Evolutionary conservation across 30 jellyfish, hydroid and myxozoan species (phyloP).

Genomic region (Aurelia aurita complex sp. Pacific): DNA sequence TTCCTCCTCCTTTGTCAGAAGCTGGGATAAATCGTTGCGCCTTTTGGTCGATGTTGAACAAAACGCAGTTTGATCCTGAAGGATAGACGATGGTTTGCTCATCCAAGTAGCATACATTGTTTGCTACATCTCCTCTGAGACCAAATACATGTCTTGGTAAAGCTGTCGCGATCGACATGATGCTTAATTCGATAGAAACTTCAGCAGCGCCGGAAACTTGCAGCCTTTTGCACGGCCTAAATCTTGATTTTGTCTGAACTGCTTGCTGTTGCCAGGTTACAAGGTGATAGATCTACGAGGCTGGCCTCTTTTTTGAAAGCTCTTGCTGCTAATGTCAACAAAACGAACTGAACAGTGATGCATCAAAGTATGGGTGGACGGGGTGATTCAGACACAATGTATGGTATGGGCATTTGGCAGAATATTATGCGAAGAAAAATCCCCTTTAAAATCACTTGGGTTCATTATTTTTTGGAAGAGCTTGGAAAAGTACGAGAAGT

Average conservation of each 20-base stretch:
- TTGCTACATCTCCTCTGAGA: conserved; percentile 85
- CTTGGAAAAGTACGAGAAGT: no score
- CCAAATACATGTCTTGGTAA: conserved; percentile 95
- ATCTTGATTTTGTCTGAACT: not conserved
- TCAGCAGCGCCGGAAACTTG: not conserved
- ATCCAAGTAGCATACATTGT: conserved; percentile 87
- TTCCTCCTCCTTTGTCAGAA: conserved; percentile 80
- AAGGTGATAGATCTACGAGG: conserved; percentile 7
- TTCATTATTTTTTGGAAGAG: no score
- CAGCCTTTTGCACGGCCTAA: not conserved
- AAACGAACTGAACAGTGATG: no score
- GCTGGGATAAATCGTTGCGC: conserved; percentile 89
- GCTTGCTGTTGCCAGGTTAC: conserved; percentile 51
- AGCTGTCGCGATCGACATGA: conserved; percentile 91
- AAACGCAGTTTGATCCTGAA: conserved; percentile 90
- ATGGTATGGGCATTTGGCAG: no score
- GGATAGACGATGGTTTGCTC: conserved; percentile 95
- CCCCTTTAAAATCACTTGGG: no score
- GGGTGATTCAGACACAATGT: no score
- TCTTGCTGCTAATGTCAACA: no score
- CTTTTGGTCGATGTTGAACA: conserved; percentile 93
- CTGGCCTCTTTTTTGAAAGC: conserved; percentile 17
- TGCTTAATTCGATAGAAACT: not conserved
- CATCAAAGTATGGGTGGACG: no score
- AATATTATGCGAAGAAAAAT: no score